phyloP scores from a whole-genome alignment of 2,888 invertebrate genomes.

The Amitus sp. region DNA sequence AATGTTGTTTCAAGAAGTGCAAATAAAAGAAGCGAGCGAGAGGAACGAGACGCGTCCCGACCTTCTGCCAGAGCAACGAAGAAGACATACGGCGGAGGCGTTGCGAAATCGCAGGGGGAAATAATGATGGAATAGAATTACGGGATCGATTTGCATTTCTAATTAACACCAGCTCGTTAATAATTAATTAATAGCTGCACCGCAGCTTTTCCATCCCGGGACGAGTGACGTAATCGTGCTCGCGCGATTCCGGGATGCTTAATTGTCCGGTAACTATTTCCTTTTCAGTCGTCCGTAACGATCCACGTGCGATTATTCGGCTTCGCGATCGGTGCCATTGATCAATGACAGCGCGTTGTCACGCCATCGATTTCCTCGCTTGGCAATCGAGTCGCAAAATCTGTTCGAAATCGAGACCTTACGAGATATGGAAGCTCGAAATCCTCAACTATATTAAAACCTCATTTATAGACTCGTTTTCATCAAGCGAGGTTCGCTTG shows the following conservation, averaged over 20 bases:
- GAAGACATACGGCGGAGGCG: constrained; percentile 33
- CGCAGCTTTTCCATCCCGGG: constrained; percentile 25
- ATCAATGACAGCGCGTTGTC: too few relatives aligned
- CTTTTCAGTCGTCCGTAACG: constrained; percentile 18
- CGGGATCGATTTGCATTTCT: constrained; percentile 57
- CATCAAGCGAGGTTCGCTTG: too few relatives aligned
- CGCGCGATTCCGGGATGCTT: too few relatives aligned
- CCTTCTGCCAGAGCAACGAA: constrained; percentile 38
- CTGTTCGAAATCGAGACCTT: too few relatives aligned
- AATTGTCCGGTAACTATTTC: constrained; percentile 52
- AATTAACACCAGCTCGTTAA: constrained; percentile 54
- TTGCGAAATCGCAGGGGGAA: constrained; percentile 48
- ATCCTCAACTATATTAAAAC: too few relatives aligned
- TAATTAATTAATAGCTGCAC: constrained; percentile 57
- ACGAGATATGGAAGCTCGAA: too few relatives aligned
- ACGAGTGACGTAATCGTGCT: constrained; percentile 52
- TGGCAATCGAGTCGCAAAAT: too few relatives aligned
- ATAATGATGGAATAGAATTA: constrained; percentile 44
- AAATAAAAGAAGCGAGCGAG: constrained; percentile 24
- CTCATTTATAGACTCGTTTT: too few relatives aligned
- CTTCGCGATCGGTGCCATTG: too few relatives aligned
- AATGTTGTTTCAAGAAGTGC: constrained; percentile 37
- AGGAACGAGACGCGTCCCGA: constrained; percentile 31
- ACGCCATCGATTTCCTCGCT: too few relatives aligned
- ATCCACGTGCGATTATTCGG: too few relatives aligned